Evolutionary conservation across 1,140 invertebrate genomes (phyloP).

Genomic region (Melipona quadrifasciata): DNA sequence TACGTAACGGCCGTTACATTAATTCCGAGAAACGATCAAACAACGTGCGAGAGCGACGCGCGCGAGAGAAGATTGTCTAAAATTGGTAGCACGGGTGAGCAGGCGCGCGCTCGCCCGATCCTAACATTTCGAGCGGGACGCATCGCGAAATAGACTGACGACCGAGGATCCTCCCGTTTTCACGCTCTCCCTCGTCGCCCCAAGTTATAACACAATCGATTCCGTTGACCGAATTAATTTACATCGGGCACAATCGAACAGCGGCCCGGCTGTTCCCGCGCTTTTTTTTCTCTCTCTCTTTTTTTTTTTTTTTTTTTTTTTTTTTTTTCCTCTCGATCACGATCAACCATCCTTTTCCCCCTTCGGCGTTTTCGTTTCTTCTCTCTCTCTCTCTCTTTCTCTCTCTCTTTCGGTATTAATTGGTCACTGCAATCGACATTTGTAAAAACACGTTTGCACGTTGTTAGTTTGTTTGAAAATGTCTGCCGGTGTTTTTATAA

Average conservation of each 20-base stretch:
- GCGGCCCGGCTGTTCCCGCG: not conserved
- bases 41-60: not conserved
- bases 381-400: no score
- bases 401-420: not conserved
- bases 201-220: slow-evolving; percentile 44
- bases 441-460: not conserved
- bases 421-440: not conserved
- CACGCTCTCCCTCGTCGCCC: not conserved
- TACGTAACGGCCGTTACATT: not conserved
- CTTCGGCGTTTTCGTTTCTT: not conserved
- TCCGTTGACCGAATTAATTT: slow-evolving; percentile 40
- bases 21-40: slow-evolving; percentile 34
- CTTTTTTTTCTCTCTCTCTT: not conserved
- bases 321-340: not conserved
- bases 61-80: slow-evolving; percentile 30
- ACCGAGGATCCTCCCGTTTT: not conserved
- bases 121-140: not conserved
- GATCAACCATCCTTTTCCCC: not conserved
- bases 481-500: no score
- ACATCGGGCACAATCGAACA: slow-evolving; percentile 18
- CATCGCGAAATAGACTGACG: slow-evolving; percentile 21
- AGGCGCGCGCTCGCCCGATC: slow-evolving; percentile 4
- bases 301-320: no score
- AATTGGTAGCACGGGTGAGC: not conserved
- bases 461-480: no score